Conservation (phyloP, 2,797 vertebrate species). For the Parauchenoglanis ngamensis region DNA sequence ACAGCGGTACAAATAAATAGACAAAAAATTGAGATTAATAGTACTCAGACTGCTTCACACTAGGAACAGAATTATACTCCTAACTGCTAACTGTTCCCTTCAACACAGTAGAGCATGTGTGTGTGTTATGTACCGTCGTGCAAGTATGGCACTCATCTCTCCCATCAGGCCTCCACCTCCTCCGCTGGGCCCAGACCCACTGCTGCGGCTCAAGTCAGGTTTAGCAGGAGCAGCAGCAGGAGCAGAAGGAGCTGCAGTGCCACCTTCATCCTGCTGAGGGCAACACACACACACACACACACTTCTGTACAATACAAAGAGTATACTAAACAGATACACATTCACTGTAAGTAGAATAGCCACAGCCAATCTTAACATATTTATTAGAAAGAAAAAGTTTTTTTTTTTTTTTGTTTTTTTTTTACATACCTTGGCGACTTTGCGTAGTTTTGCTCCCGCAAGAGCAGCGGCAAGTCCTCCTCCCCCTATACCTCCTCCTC, state of each 20-base stretch:
- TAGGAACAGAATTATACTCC: not conserved
- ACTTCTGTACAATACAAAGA: not conserved
- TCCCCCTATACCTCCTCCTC: conserved; percentile 61
- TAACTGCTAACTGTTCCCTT: not conserved
- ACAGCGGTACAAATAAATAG: too few relatives aligned
- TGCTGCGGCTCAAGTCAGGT: conserved; percentile 72
- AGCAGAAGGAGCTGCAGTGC: conserved; percentile 35
- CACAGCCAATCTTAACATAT: not conserved
- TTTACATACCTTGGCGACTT: conserved; percentile 81
- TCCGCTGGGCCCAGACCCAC: conserved; percentile 69
- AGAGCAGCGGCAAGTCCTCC: conserved; percentile 83
- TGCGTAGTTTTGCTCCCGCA: conserved; percentile 87
- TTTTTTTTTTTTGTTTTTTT: not conserved
- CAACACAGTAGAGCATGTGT: not conserved
- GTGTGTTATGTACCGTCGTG: conserved; percentile 76
- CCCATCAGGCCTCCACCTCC: conserved; percentile 86
- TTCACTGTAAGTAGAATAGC: not conserved
- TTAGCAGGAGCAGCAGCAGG: conserved; percentile 63
- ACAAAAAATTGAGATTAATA: not conserved
- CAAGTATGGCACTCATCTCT: conserved; percentile 91
- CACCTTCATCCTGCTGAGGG: conserved; percentile 74
- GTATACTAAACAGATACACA: conserved; percentile 12
- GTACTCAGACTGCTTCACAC: not conserved
- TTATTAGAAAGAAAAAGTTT: not conserved
- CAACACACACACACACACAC: conserved; percentile 27